phyloP scores from a whole-genome alignment of 1,140 invertebrate genomes.

The Anadara kagoshimensis region DNA sequence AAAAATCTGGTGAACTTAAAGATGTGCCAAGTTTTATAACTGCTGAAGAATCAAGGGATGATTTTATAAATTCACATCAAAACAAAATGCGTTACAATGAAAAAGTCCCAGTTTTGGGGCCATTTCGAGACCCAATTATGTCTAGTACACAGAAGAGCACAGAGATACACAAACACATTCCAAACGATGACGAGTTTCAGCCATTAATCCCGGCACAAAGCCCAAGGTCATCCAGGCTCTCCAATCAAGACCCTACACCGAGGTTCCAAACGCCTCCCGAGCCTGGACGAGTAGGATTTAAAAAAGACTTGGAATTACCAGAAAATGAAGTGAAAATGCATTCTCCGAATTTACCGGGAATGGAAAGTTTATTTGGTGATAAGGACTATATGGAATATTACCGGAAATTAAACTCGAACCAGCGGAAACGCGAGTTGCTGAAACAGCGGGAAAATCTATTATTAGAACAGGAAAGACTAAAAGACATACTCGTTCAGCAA shows the following conservation, averaged over 20 bases:
- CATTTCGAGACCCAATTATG: conserved; percentile 49
- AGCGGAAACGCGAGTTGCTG: conserved; percentile 47
- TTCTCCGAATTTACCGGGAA: conserved; percentile 16
- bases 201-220: conserved; percentile 36
- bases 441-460: conserved; percentile 46
- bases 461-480: conserved; percentile 49
- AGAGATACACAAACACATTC: conserved; percentile 41
- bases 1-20: conserved; percentile 20
- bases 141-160: conserved; percentile 60
- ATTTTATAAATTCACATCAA: not conserved
- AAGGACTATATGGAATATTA: conserved; percentile 40
- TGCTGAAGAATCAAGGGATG: conserved; percentile 3
- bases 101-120: conserved; percentile 10
- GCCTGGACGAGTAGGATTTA: conserved; percentile 25
- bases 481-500: conserved; percentile 41
- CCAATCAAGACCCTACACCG: not conserved
- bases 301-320: conserved; percentile 16
- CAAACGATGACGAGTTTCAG: conserved; percentile 29
- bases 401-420: conserved; percentile 33
- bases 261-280: not conserved
- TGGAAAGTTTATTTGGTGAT: conserved; percentile 21
- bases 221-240: conserved; percentile 33
- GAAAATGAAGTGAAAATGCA: conserved; percentile 28
- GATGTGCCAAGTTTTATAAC: conserved; percentile 36
- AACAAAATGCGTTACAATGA: not conserved